These are phyloP conservation scores for Ceratothoa steindachneri DNA, from an alignment of 2,888 invertebrate genomes.

Conservation along the genomic window DNA sequence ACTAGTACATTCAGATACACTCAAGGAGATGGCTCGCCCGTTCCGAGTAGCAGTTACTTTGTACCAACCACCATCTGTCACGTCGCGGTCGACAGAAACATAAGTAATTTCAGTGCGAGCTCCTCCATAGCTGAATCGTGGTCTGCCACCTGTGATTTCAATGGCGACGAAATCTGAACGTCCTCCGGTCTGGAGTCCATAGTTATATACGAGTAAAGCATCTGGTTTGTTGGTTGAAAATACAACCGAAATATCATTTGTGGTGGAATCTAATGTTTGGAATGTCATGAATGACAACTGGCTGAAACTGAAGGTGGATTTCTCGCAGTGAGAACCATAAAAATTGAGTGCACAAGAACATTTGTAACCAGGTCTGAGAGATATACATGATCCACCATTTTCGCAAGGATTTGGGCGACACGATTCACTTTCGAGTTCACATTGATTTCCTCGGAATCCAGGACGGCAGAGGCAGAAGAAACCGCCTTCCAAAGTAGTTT, in stretches of 20 bases:
- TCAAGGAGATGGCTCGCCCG: slow-evolving; percentile 78
- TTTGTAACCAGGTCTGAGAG: slow-evolving; percentile 76
- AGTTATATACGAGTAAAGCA: slow-evolving; percentile 84
- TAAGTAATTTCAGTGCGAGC: slow-evolving; percentile 81
- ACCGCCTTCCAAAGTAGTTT: slow-evolving; percentile 78
- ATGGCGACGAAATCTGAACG: slow-evolving; percentile 88
- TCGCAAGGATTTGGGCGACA: slow-evolving; percentile 91
- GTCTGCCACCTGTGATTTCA: slow-evolving; percentile 76
- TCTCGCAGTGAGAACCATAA: slow-evolving; percentile 86
- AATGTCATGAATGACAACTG: slow-evolving; percentile 87
- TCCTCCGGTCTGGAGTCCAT: slow-evolving; percentile 79
- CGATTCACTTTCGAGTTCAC: slow-evolving; percentile 77
- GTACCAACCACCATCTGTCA: slow-evolving; percentile 86
- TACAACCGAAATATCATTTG: slow-evolving; percentile 83
- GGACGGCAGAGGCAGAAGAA: slow-evolving; percentile 89
- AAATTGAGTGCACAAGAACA: slow-evolving; percentile 74
- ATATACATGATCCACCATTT: slow-evolving; percentile 81
- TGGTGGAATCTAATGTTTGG: slow-evolving; percentile 75
- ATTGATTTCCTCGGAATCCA: slow-evolving; percentile 84
- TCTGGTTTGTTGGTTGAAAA: slow-evolving; percentile 85
- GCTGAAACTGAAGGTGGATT: slow-evolving; percentile 81
- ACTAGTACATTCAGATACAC: slow-evolving; percentile 74
- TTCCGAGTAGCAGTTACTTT: slow-evolving; percentile 86
- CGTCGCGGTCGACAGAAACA: slow-evolving; percentile 63
- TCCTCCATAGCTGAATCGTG: slow-evolving; percentile 84